Percentiles rank a stretch among this genome's conserved stretches.
phyloP scores from a whole-genome alignment of 2,888 invertebrate species.

The Phania funesta region DNA sequence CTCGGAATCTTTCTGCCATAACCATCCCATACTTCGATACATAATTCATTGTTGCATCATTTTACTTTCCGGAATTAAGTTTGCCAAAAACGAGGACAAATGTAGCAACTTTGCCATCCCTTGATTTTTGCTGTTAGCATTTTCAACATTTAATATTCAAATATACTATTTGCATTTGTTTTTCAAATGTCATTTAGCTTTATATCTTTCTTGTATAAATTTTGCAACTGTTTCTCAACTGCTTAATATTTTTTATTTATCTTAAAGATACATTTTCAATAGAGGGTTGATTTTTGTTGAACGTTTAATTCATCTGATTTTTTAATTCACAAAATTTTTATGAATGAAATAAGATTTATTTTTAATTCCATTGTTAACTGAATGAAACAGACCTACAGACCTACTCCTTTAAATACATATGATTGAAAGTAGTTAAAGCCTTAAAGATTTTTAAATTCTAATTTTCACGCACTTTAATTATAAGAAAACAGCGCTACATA shows the following conservation, averaged over 20 bases:
- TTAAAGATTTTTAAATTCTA: no score
- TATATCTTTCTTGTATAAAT: conserved; percentile 7
- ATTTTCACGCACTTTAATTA: no score
- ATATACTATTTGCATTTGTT: conserved; percentile 15
- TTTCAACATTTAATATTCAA: conserved; percentile 32
- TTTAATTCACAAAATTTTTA: conserved; percentile 14
- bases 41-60: background rate
- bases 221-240: conserved; percentile 9
- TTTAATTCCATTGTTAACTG: background rate
- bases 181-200: conserved; percentile 24
- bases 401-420: background rate
- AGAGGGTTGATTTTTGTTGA: conserved; percentile 22
- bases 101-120: background rate
- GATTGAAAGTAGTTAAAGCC: no score
- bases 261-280: conserved; percentile 1
- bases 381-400: background rate
- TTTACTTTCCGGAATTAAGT: no score
- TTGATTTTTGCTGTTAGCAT: background rate
- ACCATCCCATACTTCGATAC: no score
- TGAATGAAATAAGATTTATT: conserved; percentile 25
- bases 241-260: conserved; percentile 9
- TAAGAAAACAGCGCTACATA: no score
- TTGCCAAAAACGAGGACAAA: no score
- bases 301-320: background rate
- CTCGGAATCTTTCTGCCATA: no score